These are phyloP conservation scores for Gryllus longicercus DNA, from an alignment of 2,888 invertebrate genomes.

Conservation along the genomic window DNA sequence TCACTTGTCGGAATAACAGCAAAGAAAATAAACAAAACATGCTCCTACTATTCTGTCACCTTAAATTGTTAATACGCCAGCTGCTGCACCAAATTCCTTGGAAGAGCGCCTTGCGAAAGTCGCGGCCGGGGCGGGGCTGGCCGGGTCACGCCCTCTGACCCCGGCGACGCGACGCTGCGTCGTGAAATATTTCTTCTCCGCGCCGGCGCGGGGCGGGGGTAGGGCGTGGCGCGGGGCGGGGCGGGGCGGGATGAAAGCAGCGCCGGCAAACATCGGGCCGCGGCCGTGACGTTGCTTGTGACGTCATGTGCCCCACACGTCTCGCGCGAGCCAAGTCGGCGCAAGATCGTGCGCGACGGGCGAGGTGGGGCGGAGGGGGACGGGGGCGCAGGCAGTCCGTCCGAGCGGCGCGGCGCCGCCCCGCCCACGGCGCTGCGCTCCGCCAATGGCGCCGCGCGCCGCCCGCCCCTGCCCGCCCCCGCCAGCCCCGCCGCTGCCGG, in stretches of 20 bases:
- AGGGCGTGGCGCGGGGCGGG: not conserved
- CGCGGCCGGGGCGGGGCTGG: not conserved
- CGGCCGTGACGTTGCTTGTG: not conserved
- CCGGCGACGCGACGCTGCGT: not conserved
- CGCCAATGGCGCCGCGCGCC: conserved; percentile 21
- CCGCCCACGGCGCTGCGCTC: not conserved
- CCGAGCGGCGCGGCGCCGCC: not conserved
- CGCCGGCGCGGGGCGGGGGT: not conserved
- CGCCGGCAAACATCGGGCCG: not conserved
- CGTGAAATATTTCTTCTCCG: conserved; percentile 9
- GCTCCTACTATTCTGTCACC: no score
- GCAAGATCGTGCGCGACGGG: not conserved
- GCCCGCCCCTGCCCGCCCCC: not conserved
- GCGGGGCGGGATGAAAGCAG: not conserved
- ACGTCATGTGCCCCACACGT: conserved; percentile 1
- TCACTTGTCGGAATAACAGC: no score
- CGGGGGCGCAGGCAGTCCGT: not conserved
- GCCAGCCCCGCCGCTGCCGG: not conserved
- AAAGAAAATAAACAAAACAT: no score
- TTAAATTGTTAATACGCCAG: no score
- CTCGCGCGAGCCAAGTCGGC: not conserved
- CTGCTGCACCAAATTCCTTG: no score
- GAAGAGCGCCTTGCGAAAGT: no score
- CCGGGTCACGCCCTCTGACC: not conserved
- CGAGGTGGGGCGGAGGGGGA: not conserved